Evolutionary conservation across 1,140 invertebrate species (phyloP).

Genomic region (Lordiphosa collinella): DNA sequence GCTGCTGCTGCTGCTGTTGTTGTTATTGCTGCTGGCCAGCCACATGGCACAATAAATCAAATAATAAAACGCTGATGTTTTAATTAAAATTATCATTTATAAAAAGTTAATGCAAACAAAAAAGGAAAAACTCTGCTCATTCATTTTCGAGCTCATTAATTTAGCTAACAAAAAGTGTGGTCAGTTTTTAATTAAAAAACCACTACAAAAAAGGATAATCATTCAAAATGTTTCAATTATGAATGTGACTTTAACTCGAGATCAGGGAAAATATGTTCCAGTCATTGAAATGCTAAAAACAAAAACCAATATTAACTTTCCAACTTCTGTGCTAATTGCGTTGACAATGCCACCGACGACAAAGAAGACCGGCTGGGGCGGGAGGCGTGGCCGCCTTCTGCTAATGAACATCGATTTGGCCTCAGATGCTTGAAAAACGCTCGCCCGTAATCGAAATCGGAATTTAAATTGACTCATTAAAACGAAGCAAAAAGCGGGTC

Average conservation of each 20-base stretch:
- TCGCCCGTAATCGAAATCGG: conserved; percentile 70
- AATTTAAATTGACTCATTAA: conserved; percentile 78
- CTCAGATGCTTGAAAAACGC: conserved; percentile 47
- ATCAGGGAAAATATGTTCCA: conserved; percentile 27
- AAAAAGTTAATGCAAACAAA: conserved; percentile 5
- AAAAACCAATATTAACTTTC: conserved; percentile 62
- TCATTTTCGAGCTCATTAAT: conserved; percentile 35
- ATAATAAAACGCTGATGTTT: conserved; percentile 62
- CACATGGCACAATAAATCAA: conserved; percentile 54
- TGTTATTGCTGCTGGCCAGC: conserved; percentile 27
- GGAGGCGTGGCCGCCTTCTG: conserved; percentile 36
- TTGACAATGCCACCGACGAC: conserved; percentile 47
- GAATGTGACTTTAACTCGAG: conserved; percentile 17
- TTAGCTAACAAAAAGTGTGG: conserved; percentile 47
- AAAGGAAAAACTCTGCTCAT: conserved; percentile 1
- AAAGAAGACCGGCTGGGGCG: not conserved
- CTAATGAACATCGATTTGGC: conserved; percentile 74
- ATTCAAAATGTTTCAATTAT: conserved; percentile 36
- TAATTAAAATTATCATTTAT: conserved; percentile 53
- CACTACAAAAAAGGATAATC: conserved; percentile 29
- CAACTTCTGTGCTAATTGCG: conserved; percentile 64
- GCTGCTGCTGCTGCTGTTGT: conserved; percentile 1
- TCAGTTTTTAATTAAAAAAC: conserved; percentile 58
- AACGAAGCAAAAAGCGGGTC: conserved; percentile 70
- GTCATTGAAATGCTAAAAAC: conserved; percentile 46